phyloP scores from a whole-genome alignment of 2,888 invertebrate genomes.

The Hemithea aestivaria region DNA sequence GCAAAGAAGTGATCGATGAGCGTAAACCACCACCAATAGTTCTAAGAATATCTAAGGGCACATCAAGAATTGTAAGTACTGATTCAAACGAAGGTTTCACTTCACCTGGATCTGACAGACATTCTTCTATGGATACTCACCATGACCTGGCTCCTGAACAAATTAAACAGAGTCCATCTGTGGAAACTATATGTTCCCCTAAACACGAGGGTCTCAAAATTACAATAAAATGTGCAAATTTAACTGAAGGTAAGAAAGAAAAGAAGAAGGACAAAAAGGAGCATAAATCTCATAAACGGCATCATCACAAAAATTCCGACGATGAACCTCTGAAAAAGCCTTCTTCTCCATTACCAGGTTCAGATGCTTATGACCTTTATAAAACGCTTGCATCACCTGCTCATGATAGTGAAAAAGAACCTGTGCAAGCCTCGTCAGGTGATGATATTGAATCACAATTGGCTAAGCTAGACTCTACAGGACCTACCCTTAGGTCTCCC shows the following conservation, averaged over 20 bases:
- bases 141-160: constrained; percentile 63
- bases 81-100: constrained; percentile 81
- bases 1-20: constrained; percentile 69
- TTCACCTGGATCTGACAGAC: constrained; percentile 74
- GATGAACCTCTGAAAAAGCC: constrained; percentile 57
- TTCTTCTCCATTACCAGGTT: constrained; percentile 73
- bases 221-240: constrained; percentile 69
- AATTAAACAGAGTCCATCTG: constrained; percentile 58
- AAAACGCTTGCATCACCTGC: constrained; percentile 73
- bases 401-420: constrained; percentile 50
- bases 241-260: constrained; percentile 63
- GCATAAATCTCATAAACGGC: constrained; percentile 69
- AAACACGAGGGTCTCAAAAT: constrained; percentile 76
- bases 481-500: constrained; percentile 45
- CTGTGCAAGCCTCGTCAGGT: constrained; percentile 30
- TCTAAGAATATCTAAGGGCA: constrained; percentile 90
- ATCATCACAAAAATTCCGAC: constrained; percentile 66
- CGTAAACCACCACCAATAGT: constrained; percentile 89
- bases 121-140: constrained; percentile 71
- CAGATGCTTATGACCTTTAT: constrained; percentile 73
- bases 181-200: constrained; percentile 70
- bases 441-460: constrained; percentile 65
- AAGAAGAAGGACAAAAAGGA: constrained; percentile 75
- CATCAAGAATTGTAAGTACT: constrained; percentile 82
- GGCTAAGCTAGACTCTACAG: constrained; percentile 57